Base-by-base conservation (phyloP, 2,888 invertebrate species). In the Plebejus argus region DNA sequence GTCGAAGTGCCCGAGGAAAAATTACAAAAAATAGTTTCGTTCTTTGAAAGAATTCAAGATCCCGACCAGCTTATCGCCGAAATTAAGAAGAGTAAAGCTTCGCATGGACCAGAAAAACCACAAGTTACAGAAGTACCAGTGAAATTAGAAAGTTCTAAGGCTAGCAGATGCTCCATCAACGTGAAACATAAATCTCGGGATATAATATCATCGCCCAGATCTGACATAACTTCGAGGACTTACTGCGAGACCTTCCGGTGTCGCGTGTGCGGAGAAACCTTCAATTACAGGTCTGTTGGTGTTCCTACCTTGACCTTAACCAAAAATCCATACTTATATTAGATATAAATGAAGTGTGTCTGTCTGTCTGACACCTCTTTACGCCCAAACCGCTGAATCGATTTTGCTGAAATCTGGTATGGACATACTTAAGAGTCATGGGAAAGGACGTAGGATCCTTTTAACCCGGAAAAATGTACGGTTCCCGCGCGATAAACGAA, bases 1-100 rank as follows among this genome's bases (percentile, higher is more conserved):
- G 79, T 79, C 12, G 84, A 86, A 0, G 83, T 90, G 0, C 85
- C 87, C 0, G 90, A 92, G 71, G 92, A 91, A 5, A 93, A 93
- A 79, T 76, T 93, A 1, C 93, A 91, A 83, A 92, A 92, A 78
- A 90, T 93, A 0, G 91, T 93, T 0, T 92, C 93, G 0, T 93
- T 93, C 78, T 91, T 93, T 78, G 93, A 93, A 56, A 92, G 91
- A 81, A 87, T 93, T 0, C 80, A 84, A 0, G 86, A 91, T 35
- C 85, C 89, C 0, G 89, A 89, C 3, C 86, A 89, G 33, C 82
- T 89, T 10, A 35, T 90, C 1, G 79, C 83, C 0, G 88, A 88
- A 10, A 82, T 88, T 0, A 90, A 88, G 79, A 89, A 89, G 79
- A 85, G 85, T 45, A 81, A 85, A 20, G 84, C 80, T 49, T 89